These are phyloP conservation scores for Rhegmatorhina hoffmannsi DNA, from an alignment of 2,113 vertebrate species.

Conservation along the genomic window DNA sequence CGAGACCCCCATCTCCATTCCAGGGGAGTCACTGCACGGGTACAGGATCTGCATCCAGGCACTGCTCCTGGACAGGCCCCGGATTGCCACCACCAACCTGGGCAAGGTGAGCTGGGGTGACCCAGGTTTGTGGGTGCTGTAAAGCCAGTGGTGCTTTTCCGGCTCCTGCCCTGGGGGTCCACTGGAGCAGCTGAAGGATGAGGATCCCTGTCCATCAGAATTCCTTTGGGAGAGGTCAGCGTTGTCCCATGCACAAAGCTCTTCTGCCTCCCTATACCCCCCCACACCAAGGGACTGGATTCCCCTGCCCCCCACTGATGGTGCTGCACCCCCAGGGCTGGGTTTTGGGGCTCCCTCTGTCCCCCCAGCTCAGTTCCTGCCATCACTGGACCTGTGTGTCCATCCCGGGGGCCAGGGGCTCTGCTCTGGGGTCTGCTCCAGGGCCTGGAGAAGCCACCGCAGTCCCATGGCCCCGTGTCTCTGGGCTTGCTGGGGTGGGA, in stretches of 20 bases:
- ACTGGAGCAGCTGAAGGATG: not conserved
- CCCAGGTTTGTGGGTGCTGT: accelerated
- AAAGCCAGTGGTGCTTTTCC: too few relatives aligned
- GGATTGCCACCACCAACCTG: constrained; percentile 83
- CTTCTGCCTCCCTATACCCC: too few relatives aligned
- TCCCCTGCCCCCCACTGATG: not conserved
- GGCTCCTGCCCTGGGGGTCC: not conserved
- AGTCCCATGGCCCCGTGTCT: not conserved
- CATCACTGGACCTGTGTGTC: not conserved
- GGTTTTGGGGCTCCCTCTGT: not conserved
- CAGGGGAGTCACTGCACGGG: constrained; percentile 90
- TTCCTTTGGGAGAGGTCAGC: not conserved
- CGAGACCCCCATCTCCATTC: not conserved
- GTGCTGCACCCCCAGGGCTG: not conserved
- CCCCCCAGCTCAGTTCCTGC: not conserved
- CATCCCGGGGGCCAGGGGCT: not conserved
- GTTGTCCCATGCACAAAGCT: accelerated
- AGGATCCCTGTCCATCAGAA: accelerated
- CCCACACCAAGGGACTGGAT: accelerated
- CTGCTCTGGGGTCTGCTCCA: not conserved
- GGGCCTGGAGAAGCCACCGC: accelerated
- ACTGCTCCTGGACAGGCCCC: constrained; percentile 86
- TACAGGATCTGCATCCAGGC: constrained; percentile 97
- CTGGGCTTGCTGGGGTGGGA: not conserved
- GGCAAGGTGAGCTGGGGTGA: constrained; percentile 78